phyloP scores from a whole-genome alignment of 23 tunicate species.

The Trididemnum clinides region DNA sequence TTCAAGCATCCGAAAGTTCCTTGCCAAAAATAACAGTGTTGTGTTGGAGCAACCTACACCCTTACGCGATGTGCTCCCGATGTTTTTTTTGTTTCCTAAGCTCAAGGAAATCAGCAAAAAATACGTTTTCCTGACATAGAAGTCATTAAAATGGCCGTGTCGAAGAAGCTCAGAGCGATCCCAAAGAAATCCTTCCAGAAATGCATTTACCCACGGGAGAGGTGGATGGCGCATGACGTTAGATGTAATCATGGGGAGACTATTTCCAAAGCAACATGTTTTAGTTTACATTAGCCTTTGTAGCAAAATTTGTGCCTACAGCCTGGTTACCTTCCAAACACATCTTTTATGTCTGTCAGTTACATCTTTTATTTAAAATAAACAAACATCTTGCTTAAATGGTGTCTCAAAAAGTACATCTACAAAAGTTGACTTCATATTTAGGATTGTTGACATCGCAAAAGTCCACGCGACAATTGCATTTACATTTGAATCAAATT shows the following conservation, averaged over 20 bases:
- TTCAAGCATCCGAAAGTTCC: not conserved
- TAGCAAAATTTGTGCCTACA: not conserved
- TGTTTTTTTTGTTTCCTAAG: not conserved
- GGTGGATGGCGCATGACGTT: not conserved
- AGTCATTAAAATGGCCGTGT: not conserved
- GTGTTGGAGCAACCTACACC: not conserved
- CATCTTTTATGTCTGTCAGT: too few species aligned
- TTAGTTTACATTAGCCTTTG: not conserved
- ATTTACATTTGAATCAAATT: too few species aligned
- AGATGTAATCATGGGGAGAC: not conserved
- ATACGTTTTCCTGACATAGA: not conserved
- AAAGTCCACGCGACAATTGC: too few species aligned
- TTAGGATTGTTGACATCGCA: too few species aligned
- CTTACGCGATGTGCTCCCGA: not conserved
- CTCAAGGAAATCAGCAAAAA: not conserved
- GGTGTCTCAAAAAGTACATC: too few species aligned
- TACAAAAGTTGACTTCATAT: too few species aligned
- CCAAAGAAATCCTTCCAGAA: not conserved
- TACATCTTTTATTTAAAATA: too few species aligned
- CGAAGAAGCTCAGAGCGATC: not conserved
- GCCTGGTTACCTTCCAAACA: not conserved
- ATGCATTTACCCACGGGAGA: not conserved
- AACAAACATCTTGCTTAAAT: too few species aligned
- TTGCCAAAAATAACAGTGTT: not conserved
- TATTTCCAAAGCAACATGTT: not conserved